A percentile compares a stretch with the other conserved stretches of the same genome.
These are phyloP conservation scores for Synanthedon myopaeformis DNA, from an alignment of 2,888 invertebrate species.

Conservation along the genomic window DNA sequence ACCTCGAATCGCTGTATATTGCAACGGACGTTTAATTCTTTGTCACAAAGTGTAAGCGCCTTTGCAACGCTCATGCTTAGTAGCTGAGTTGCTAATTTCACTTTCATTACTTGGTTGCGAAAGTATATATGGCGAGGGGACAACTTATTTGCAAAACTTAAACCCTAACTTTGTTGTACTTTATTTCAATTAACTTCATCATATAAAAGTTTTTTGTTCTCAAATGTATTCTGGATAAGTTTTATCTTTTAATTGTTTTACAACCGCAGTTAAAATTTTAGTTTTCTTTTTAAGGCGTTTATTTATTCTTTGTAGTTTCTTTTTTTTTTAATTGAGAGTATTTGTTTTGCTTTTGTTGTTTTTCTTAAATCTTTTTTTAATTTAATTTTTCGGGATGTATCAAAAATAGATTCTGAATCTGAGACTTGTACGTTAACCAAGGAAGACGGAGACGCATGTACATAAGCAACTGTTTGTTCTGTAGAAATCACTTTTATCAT, in stretches of 20 bases:
- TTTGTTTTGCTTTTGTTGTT: not conserved
- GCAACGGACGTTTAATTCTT: too few relatives aligned
- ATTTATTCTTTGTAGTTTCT: not conserved
- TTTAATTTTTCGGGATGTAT: conserved; percentile 1
- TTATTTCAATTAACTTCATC: not conserved
- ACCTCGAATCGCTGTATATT: too few relatives aligned
- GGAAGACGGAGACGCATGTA: not conserved
- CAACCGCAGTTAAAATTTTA: not conserved
- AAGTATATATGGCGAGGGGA: not conserved
- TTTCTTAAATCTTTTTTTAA: conserved; percentile 1
- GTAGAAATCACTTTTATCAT: conserved; percentile 11
- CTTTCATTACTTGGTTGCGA: not conserved
- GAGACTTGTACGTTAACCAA: not conserved
- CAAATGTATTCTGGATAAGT: not conserved
- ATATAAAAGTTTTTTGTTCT: conserved; percentile 3
- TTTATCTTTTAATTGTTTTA: not conserved
- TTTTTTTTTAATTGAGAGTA: not conserved
- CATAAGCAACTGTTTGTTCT: not conserved
- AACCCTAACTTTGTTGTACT: not conserved
- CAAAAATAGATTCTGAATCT: conserved; percentile 1
- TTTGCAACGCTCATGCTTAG: not conserved
- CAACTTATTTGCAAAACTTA: not conserved
- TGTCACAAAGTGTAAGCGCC: not conserved
- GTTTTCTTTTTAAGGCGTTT: not conserved
- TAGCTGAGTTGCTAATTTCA: not conserved